phyloP scores from a whole-genome alignment of 2,797 vertebrate genomes.

The Sylvilagus floridanus region DNA sequence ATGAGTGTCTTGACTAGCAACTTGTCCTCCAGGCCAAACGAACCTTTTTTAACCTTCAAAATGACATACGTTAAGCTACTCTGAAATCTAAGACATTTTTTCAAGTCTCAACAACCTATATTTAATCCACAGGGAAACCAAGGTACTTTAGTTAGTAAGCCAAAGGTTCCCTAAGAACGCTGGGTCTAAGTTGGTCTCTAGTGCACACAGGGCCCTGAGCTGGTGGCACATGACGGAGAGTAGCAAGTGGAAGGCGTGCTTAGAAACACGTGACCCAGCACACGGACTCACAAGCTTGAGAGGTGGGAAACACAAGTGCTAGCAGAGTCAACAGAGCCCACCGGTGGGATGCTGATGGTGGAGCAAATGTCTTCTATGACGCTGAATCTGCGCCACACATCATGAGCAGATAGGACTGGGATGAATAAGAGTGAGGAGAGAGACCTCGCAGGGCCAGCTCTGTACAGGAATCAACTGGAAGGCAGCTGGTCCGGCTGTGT shows the following conservation, averaged over 20 bases:
- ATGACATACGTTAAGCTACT: neutral
- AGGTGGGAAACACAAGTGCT: neutral
- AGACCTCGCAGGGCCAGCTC: neutral
- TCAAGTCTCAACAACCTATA: neutral
- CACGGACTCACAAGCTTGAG: neutral
- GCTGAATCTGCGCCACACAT: neutral
- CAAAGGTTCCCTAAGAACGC: neutral
- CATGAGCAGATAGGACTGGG: neutral
- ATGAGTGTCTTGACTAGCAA: no score
- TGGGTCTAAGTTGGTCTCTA: neutral
- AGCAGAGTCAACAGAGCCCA: neutral
- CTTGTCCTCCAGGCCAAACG: no score
- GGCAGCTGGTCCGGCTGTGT: neutral
- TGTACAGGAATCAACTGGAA: neutral
- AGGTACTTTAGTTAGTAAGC: neutral
- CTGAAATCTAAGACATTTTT: slow-evolving; percentile 15
- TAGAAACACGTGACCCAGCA: neutral
- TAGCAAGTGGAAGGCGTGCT: neutral
- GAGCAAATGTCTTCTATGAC: neutral
- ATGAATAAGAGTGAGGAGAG: neutral
- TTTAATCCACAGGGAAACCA: neutral
- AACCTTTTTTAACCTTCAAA: no score
- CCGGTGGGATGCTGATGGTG: neutral
- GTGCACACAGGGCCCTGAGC: neutral
- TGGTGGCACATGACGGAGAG: neutral